A percentile compares a stretch with the other conserved stretches of the same genome.
phyloP scores from a whole-genome alignment of 2,888 invertebrate species.

The Danaus chrysippus region DNA sequence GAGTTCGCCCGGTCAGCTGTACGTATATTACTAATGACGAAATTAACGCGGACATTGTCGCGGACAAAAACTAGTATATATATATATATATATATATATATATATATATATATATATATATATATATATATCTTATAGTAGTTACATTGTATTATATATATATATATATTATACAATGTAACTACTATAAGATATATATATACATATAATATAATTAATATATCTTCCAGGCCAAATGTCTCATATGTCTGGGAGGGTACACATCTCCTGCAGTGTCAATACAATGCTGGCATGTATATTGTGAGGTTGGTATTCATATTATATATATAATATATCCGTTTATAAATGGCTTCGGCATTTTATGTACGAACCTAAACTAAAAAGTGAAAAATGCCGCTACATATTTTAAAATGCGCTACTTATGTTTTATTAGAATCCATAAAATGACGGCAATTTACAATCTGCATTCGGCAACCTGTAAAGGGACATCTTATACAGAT shows the following conservation, averaged over 20 bases:
- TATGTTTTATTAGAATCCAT: too few relatives aligned
- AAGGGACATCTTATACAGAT: too few relatives aligned
- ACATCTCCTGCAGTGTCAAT: slow-evolving; percentile 93
- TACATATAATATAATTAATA: neutral
- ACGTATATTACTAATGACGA: too few relatives aligned
- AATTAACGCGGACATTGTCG: too few relatives aligned
- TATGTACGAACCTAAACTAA: neutral
- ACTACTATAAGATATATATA: neutral
- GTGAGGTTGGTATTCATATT: slow-evolving; percentile 78
- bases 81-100: too few relatives aligned
- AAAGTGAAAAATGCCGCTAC: neutral
- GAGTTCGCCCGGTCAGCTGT: too few relatives aligned
- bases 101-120: too few relatives aligned
- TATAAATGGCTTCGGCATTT: too few relatives aligned
- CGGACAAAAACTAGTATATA: too few relatives aligned
- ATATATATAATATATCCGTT: neutral
- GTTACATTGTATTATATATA: slow-evolving; percentile 6
- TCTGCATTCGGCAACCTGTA: neutral
- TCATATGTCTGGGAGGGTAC: slow-evolving; percentile 93
- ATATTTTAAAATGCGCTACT: too few relatives aligned
- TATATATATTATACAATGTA: slow-evolving; percentile 8
- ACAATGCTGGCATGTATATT: slow-evolving; percentile 98
- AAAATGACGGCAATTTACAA: too few relatives aligned
- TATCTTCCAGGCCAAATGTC: slow-evolving; percentile 85
- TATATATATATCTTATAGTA: neutral